Evolutionary conservation across 2,888 invertebrate genomes (phyloP).

Genomic region (Antitype chi): DNA sequence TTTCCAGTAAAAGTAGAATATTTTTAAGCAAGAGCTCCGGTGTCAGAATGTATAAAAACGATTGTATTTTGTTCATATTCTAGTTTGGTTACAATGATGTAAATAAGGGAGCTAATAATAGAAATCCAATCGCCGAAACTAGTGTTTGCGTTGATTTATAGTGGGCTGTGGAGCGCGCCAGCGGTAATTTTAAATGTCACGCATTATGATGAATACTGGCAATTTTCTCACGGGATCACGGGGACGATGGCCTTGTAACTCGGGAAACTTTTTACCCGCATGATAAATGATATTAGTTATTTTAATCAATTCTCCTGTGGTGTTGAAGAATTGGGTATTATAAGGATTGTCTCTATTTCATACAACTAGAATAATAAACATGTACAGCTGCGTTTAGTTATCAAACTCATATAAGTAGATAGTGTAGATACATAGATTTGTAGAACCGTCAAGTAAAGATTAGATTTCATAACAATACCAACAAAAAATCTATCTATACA

Average conservation of each 20-base stretch:
- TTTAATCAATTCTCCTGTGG: conserved; percentile 57
- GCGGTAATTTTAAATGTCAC: conserved; percentile 89
- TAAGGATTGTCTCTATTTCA: conserved; percentile 7
- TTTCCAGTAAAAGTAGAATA: conserved; percentile 74
- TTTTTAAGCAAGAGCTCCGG: conserved; percentile 69
- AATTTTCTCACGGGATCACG: conserved; percentile 86
- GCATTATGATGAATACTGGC: conserved; percentile 89
- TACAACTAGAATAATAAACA: background rate
- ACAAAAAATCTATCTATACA: background rate
- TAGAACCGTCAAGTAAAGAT: background rate
- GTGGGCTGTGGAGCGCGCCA: conserved; percentile 79
- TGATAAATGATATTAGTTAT: conserved; percentile 63
- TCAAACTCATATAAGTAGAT: background rate
- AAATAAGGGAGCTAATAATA: conserved; percentile 74
- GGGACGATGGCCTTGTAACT: conserved; percentile 80
- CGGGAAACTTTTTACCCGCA: conserved; percentile 70
- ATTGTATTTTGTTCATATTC: conserved; percentile 54
- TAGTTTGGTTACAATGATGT: conserved; percentile 62
- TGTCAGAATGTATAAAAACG: conserved; percentile 48
- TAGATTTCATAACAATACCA: background rate
- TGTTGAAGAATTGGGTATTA: conserved; percentile 27
- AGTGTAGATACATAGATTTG: background rate
- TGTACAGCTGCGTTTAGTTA: background rate
- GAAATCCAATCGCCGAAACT: conserved; percentile 78
- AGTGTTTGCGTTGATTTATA: conserved; percentile 87